Percentiles rank a stretch among this genome's conserved stretches.
These are phyloP conservation scores for Genyomyrus donnyi DNA, from an alignment of 2,113 vertebrate genomes.

Conservation along the genomic window DNA sequence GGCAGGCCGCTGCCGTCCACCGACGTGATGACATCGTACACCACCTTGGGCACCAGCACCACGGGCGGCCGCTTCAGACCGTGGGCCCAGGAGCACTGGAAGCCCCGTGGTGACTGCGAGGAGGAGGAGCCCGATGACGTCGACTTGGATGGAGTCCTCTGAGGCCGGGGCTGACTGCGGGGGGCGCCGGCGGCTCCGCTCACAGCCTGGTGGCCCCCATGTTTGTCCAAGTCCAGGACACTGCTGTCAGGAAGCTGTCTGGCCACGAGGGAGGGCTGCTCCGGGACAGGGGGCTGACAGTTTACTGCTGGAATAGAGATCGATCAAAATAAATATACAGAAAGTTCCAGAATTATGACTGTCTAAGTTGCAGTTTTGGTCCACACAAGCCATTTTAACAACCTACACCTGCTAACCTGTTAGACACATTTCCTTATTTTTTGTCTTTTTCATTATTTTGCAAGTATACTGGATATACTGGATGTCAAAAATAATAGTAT, in stretches of 20 bases:
- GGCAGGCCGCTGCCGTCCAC: conserved; percentile 83
- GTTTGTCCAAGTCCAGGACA: conserved; percentile 32
- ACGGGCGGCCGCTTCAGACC: conserved; percentile 76
- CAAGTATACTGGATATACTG: background rate
- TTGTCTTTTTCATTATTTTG: background rate
- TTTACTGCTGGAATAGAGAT: conserved; percentile 27
- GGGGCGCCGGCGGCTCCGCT: background rate
- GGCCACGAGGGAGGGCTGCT: background rate
- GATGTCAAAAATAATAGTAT: background rate
- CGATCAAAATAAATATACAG: background rate
- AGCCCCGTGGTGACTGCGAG: conserved; percentile 53
- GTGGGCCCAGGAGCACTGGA: conserved; percentile 73
- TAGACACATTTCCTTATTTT: background rate
- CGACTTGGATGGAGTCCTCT: conserved; percentile 52
- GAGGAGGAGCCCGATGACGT: conserved; percentile 62
- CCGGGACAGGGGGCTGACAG: conserved; percentile 18
- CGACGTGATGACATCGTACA: conserved; percentile 78
- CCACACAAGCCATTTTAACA: background rate
- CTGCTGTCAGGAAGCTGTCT: conserved; percentile 37
- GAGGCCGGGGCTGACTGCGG: conserved; percentile 13
- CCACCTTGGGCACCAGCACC: conserved; percentile 81
- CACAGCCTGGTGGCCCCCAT: conserved; percentile 8
- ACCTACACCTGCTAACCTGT: background rate
- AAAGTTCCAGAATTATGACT: background rate
- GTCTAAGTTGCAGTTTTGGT: background rate